Percentiles rank a stretch among this genome's conserved stretches.
Conservation (phyloP, 2,888 invertebrate genomes). For the Morpho achilles region DNA sequence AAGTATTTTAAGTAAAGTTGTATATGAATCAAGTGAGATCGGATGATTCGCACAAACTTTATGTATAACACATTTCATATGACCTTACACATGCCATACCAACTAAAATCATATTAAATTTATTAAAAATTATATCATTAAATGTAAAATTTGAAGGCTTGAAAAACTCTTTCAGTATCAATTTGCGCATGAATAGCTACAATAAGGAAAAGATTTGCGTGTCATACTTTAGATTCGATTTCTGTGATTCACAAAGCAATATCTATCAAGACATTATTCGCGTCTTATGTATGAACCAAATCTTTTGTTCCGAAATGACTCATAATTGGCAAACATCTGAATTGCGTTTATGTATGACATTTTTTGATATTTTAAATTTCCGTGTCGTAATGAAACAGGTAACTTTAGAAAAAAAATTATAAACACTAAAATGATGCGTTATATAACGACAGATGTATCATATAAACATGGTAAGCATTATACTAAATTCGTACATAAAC, state of each 20-base stretch:
- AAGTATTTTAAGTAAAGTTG: no score
- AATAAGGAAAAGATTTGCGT: constrained; percentile 13
- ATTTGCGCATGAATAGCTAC: constrained; percentile 6
- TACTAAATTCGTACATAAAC: constrained; percentile 55
- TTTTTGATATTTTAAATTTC: no score
- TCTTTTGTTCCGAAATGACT: constrained; percentile 46
- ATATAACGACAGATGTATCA: constrained; percentile 35
- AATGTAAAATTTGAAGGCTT: no score
- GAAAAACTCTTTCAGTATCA: constrained; percentile 3
- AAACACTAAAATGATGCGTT: neutral
- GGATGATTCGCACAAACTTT: neutral
- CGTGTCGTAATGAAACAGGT: no score
- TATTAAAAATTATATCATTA: no score
- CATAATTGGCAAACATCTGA: constrained; percentile 34
- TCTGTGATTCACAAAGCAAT: constrained; percentile 14
- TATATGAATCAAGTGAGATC: no score
- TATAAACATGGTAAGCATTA: constrained; percentile 47
- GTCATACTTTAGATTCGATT: constrained; percentile 18
- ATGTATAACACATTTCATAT: neutral
- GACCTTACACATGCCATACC: neutral
- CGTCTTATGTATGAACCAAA: constrained; percentile 38
- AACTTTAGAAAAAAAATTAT: no score
- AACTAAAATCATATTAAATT: no score
- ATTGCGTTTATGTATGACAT: constrained; percentile 24
- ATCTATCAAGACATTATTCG: constrained; percentile 40